Conservation (phyloP, 1,140 invertebrate genomes). For the Drosophila dunni region DNA sequence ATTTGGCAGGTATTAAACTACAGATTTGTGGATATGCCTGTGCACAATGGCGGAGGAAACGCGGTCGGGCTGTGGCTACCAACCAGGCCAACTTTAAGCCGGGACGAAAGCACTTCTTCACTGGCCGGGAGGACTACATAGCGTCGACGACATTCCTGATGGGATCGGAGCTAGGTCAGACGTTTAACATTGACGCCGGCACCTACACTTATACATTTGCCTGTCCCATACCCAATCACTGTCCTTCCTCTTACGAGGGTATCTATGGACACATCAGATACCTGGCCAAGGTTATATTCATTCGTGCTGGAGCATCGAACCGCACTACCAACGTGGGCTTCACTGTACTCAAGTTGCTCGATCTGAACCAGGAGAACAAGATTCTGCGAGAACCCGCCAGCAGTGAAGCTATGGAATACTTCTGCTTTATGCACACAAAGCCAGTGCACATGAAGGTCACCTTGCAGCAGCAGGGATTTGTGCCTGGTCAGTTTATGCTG, state of each 20-base stretch:
- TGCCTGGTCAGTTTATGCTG: conserved; percentile 78
- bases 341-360: conserved; percentile 75
- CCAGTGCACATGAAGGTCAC: conserved; percentile 68
- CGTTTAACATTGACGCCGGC: conserved; percentile 85
- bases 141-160: conserved; percentile 76
- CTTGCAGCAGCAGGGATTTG: conserved; percentile 78
- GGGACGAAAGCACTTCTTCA: conserved; percentile 45
- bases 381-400: conserved; percentile 61
- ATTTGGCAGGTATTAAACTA: conserved; percentile 67
- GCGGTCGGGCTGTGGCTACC: conserved; percentile 49
- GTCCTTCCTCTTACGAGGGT: conserved; percentile 84
- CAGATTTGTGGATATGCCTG: conserved; percentile 72
- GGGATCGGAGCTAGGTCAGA: conserved; percentile 67
- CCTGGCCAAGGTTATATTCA: conserved; percentile 74
- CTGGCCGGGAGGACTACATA: conserved; percentile 78
- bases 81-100: conserved; percentile 46
- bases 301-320: conserved; percentile 67
- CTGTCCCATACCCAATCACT: conserved; percentile 86
- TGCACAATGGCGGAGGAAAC: conserved; percentile 68
- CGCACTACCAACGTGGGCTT: conserved; percentile 80
- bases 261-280: conserved; percentile 82
- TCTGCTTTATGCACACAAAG: conserved; percentile 67
- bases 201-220: conserved; percentile 87
- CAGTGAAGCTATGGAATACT: conserved; percentile 71
- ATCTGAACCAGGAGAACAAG: conserved; percentile 72